phyloP scores from a whole-genome alignment of 53 echinoderm and acorn worm genomes.

The Arbacia lixula region DNA sequence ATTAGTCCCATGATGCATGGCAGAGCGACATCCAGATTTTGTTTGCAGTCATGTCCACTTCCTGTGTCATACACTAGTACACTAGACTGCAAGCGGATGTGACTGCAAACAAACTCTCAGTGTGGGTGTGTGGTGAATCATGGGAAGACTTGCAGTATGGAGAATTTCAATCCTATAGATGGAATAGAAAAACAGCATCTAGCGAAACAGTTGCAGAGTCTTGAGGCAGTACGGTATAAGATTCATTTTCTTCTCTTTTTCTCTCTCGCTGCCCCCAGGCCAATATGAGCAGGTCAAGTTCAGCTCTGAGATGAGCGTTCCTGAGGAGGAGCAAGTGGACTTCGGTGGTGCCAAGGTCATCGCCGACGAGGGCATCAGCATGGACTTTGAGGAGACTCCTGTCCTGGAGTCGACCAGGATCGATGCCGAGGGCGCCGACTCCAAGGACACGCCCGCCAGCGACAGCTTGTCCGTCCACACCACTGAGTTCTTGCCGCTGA shows the following conservation, averaged over 20 bases:
- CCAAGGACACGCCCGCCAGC: conserved; percentile 1
- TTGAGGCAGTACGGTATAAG: too few relatives aligned
- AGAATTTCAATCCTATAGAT: too few relatives aligned
- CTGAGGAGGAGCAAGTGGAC: conserved; percentile 30
- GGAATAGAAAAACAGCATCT: too few relatives aligned
- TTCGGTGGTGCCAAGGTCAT: conserved; percentile 19
- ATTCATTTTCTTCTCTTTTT: too few relatives aligned
- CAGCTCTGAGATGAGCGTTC: conserved; percentile 44
- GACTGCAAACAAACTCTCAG: too few relatives aligned
- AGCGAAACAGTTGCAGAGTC: too few relatives aligned
- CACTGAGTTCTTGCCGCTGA: conserved; percentile 25
- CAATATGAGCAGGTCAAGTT: conserved; percentile 47
- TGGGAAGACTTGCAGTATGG: too few relatives aligned
- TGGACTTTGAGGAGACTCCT: conserved; percentile 74
- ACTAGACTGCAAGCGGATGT: too few relatives aligned
- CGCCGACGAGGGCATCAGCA: conserved; percentile 82
- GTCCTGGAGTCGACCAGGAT: conserved; percentile 37
- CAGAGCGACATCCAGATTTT: not conserved
- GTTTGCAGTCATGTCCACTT: too few relatives aligned
- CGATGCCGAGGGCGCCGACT: conserved; percentile 36
- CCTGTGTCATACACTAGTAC: too few relatives aligned
- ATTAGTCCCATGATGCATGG: conserved; percentile 10
- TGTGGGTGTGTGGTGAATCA: too few relatives aligned
- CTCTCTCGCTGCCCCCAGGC: conserved; percentile 34
- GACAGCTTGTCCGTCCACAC: conserved; percentile 3